Base-by-base conservation (phyloP, 2,113 vertebrate genomes). In the Ctenomys sociabilis region DNA sequence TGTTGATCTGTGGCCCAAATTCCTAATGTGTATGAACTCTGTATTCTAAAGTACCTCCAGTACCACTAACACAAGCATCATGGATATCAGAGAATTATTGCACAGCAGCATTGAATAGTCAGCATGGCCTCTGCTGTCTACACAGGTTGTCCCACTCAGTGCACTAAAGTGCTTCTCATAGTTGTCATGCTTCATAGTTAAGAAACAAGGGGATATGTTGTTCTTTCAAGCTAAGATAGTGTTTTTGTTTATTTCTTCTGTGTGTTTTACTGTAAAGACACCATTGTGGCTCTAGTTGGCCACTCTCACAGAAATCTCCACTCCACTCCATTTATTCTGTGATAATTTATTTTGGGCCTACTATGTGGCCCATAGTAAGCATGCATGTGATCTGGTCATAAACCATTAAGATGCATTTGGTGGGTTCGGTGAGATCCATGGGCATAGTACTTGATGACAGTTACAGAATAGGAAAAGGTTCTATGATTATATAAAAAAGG, bases 31-130 rank as follows among this genome's bases (percentile, higher is more conserved):
- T 77, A 22, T 43, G 26, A 45, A 13, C 12, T 7, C 2, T 16
- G 1, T 21, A 64, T 54, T 94, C 95, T 73, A 89, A 64, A 68
- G 30, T 95, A 95, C 59, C 43, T n/a, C 57, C 21, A 64, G 73
- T 11, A 57, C 26, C 81, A 35, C 26, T 13, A 21, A 84, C 59
- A n/a, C 40, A 45, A 78, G 61, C 87, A 77, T 70, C 87, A 82
- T 45, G 49, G n/a, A 73, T 19, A 7, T 24, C 35, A 52, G 35
- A 49, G 85, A 96, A 94, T 68, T 95, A 28, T 40, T 66, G 4
- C 28, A 66, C 6, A 85, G 11, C 3, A 32, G 32, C 52, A 4
- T 70, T 40, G 5, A 88, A 43, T 88, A 90, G 89, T 1, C 4
- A 72, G 49, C 0, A 11, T 37, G 88, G 28, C 35, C 35, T 30